Evolutionary conservation across 2,113 vertebrate genomes (phyloP).

Genomic region (Pampusana beccarii): DNA sequence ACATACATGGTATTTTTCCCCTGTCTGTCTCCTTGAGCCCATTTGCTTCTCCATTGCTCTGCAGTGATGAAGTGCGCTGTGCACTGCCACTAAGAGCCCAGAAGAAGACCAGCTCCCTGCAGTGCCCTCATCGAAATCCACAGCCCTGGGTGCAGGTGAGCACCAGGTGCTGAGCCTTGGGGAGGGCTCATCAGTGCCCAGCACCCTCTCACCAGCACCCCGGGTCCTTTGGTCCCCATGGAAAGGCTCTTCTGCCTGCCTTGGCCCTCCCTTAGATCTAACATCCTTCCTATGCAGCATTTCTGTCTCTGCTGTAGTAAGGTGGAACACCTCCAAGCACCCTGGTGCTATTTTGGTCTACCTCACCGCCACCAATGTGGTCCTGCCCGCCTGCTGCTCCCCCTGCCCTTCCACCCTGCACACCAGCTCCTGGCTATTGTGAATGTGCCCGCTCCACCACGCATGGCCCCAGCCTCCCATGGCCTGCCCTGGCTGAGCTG

Average conservation of each 20-base stretch:
- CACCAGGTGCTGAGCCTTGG: not conserved
- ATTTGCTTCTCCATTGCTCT: not conserved
- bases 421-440: not conserved
- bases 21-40: not conserved
- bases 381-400: not conserved
- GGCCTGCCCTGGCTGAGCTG: not conserved
- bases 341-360: not conserved
- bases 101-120: not conserved
- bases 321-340: not conserved
- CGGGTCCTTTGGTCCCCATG: no score
- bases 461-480: no score
- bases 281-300: not conserved
- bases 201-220: not conserved
- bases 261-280: not conserved
- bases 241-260: not conserved
- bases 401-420: not conserved
- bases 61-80: accelerated
- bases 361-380: not conserved
- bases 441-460: not conserved
- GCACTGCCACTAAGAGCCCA: not conserved
- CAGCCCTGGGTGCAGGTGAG: not conserved
- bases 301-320: not conserved
- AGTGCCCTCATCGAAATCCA: not conserved
- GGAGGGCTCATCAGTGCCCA: not conserved
- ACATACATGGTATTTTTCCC: accelerated